Evolutionary conservation across 2,797 vertebrate species (phyloP).

Genomic region (Tauraco hartlaubi): DNA sequence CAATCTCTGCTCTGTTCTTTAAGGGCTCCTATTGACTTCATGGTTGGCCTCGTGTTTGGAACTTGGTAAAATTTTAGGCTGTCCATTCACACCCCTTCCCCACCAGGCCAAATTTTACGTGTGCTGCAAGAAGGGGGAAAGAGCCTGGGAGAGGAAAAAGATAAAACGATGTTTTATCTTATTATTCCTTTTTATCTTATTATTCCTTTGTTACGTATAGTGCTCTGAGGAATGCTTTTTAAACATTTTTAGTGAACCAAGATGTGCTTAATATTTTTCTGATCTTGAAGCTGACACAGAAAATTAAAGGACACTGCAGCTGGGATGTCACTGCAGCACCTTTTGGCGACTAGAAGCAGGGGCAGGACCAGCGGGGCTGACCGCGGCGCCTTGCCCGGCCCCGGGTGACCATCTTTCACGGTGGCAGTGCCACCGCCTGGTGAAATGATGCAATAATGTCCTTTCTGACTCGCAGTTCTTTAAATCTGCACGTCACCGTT

Average conservation of each 20-base stretch:
- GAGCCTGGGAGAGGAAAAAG: neutral
- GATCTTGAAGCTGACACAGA: neutral
- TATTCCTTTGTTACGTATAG: neutral
- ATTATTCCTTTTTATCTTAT: too few relatives aligned
- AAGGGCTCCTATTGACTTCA: neutral
- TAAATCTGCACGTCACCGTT: accelerated
- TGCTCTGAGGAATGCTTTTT: accelerated
- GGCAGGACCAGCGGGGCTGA: neutral
- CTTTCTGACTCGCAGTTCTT: accelerated
- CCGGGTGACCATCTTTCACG: accelerated
- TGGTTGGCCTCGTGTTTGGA: neutral
- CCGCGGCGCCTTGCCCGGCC: accelerated
- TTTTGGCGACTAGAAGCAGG: neutral
- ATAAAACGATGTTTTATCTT: too few relatives aligned
- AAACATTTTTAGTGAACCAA: neutral
- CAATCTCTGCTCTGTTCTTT: neutral
- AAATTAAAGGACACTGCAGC: accelerated
- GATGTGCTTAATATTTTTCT: neutral
- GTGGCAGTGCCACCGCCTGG: slow-evolving; percentile 1
- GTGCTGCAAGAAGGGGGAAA: neutral
- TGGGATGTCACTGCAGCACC: neutral
- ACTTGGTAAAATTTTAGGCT: too few relatives aligned
- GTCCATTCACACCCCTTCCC: neutral
- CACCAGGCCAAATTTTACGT: neutral
- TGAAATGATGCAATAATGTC: accelerated